phyloP scores from a whole-genome alignment of 2,888 invertebrate genomes.

The Ceratothoa steindachneri region DNA sequence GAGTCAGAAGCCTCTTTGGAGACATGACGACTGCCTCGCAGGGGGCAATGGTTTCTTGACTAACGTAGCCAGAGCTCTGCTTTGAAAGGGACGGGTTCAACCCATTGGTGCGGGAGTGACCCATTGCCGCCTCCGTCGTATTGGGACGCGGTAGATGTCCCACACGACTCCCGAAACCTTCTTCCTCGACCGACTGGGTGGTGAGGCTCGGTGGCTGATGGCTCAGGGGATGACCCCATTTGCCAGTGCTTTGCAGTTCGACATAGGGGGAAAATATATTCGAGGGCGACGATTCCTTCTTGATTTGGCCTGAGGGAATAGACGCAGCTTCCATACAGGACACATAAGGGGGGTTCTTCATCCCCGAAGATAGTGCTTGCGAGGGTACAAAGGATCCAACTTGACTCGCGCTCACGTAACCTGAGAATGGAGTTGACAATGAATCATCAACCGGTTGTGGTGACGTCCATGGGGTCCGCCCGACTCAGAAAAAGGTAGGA shows the following conservation, averaged over 20 bases:
- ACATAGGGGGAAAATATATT: slow-evolving; percentile 22
- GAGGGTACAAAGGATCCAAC: background rate
- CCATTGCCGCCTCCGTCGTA: slow-evolving; percentile 26
- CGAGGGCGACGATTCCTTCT: background rate
- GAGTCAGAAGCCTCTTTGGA: slow-evolving; percentile 39
- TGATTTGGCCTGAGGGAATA: background rate
- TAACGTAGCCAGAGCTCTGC: slow-evolving; percentile 44
- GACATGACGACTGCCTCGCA: slow-evolving; percentile 44
- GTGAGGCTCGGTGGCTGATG: background rate
- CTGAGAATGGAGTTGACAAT: no score
- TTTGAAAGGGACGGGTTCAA: slow-evolving; percentile 41
- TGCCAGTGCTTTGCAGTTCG: slow-evolving; percentile 17
- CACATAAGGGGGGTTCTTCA: slow-evolving; percentile 30
- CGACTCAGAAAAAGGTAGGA: no score
- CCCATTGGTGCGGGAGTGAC: slow-evolving; percentile 19
- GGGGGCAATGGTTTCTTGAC: slow-evolving; percentile 37
- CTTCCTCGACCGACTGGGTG: slow-evolving; percentile 17
- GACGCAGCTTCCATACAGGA: slow-evolving; percentile 33
- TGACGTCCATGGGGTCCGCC: no score
- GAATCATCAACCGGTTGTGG: no score
- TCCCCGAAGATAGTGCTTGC: slow-evolving; percentile 1
- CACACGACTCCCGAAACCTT: slow-evolving; percentile 17
- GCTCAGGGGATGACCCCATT: slow-evolving; percentile 28
- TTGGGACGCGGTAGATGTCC: slow-evolving; percentile 26
- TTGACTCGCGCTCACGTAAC: slow-evolving; percentile 14